A percentile compares a stretch with the other conserved stretches of the same genome.
phyloP scores from a whole-genome alignment of 2,113 vertebrate species.

The Aplodontia rufa region DNA sequence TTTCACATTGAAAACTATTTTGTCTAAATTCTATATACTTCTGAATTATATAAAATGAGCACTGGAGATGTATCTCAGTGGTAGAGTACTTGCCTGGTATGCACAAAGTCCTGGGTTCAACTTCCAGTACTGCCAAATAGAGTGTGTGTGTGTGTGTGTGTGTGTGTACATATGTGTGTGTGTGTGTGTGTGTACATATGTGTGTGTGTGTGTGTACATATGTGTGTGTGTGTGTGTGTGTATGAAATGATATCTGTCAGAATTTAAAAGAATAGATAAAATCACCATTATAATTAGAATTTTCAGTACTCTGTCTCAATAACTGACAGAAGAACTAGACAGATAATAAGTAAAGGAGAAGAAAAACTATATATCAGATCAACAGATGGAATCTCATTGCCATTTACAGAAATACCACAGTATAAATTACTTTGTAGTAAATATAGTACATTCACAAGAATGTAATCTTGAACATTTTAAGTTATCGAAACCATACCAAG shows the following conservation, averaged over 20 bases:
- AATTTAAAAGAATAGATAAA: neutral
- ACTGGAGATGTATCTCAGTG: no score
- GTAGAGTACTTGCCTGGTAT: no score
- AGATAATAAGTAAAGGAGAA: neutral
- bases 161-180: no score
- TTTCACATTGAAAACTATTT: neutral
- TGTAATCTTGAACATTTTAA: neutral
- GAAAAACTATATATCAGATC: neutral
- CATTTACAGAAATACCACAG: neutral
- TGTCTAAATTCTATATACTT: neutral
- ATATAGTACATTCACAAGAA: neutral
- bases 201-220: no score
- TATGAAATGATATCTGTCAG: neutral
- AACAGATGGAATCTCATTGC: neutral
- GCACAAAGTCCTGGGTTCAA: no score
- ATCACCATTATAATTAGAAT: neutral
- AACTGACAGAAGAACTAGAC: neutral
- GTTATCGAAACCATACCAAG: neutral
- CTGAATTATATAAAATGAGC: neutral
- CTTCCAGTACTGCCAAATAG: no score
- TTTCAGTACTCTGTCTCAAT: neutral
- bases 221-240: no score
- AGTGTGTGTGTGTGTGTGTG: neutral
- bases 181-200: no score
- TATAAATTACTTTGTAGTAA: neutral